Base-by-base conservation (phyloP, 1,140 invertebrate genomes). In the Leptinotarsa defecta region DNA sequence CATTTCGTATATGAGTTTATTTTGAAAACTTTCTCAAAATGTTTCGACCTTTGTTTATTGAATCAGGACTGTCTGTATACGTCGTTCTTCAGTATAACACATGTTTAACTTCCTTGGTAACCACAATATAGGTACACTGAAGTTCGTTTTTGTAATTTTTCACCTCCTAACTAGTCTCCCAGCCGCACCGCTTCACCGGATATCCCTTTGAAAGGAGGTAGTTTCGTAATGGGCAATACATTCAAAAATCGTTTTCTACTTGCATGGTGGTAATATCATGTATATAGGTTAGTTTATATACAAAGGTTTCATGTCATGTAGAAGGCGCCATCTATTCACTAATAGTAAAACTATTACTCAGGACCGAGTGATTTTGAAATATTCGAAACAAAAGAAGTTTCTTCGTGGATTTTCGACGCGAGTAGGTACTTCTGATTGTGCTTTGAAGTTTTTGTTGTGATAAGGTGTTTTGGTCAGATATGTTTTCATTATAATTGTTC, bases 361-460 rank as follows among this genome's bases (percentile, higher is more conserved):
- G 82, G 43, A 82, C 94, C 92, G 89, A 75, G 94, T 19, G 17
- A 19, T n/a, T 65, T 19, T 19, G 5, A 17, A 20, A 13, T 64
- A 17, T 17, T 64, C 63, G 13, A 64, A 13, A 64, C 11, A 64
- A 68, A 48, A 34, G 8, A 13, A 68, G 27, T 48, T 11, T 15
- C 24, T 24, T 24, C 4, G 20, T 68, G 22, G 24, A 73, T 68
- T 73, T 20, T 68, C 13, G 22, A 68, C 34, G 67, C 27, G 20
- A 65, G 65, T 22, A 11, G 15, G 3, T 71, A 62, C 57, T 11
- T 17, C 68, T 24, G 24, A 57, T 34, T 22, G 20, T 22, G 20
- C 1, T 22, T 22, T 22, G 20, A 22, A 22, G 20, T 22, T 22
- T 22, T 22, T 34, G 24, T 24, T 27, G 8, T 48, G 20, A 62